Conservation (phyloP, 2,888 invertebrate species). For the Chymomyza fuscimana region DNA sequence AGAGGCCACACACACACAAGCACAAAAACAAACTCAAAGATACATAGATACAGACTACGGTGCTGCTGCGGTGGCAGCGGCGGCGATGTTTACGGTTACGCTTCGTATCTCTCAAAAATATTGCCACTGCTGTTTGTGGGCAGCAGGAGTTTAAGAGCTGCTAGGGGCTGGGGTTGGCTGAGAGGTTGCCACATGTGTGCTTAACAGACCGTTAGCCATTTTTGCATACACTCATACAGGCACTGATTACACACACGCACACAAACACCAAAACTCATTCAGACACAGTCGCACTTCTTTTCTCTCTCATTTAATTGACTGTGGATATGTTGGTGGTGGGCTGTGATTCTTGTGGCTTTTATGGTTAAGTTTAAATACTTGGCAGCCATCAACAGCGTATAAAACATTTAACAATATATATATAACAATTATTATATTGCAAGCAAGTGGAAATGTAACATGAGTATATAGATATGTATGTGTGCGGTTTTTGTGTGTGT, state of each 20-base stretch:
- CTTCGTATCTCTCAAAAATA: constrained; percentile 68
- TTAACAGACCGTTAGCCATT: constrained; percentile 76
- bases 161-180: constrained; percentile 26
- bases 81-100: constrained; percentile 57
- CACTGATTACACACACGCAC: constrained; percentile 59
- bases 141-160: constrained; percentile 23
- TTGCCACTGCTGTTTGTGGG: constrained; percentile 50
- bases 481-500: constrained; percentile 15
- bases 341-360: constrained; percentile 73
- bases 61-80: too few relatives aligned
- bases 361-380: constrained; percentile 74
- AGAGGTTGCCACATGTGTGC: constrained; percentile 68
- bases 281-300: constrained; percentile 9
- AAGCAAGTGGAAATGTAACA: constrained; percentile 29
- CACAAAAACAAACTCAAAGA: neutral
- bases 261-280: constrained; percentile 20
- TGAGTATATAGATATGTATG: constrained; percentile 11
- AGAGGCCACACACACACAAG: constrained; percentile 34
- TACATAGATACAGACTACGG: neutral
- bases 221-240: constrained; percentile 61
- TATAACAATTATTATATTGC: constrained; percentile 57
- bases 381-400: constrained; percentile 72
- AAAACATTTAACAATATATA: constrained; percentile 71
- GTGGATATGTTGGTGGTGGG: constrained; percentile 62
- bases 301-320: constrained; percentile 61